Evolutionary conservation across 2,888 invertebrate genomes (phyloP).

Genomic region (Sacculina carcini): DNA sequence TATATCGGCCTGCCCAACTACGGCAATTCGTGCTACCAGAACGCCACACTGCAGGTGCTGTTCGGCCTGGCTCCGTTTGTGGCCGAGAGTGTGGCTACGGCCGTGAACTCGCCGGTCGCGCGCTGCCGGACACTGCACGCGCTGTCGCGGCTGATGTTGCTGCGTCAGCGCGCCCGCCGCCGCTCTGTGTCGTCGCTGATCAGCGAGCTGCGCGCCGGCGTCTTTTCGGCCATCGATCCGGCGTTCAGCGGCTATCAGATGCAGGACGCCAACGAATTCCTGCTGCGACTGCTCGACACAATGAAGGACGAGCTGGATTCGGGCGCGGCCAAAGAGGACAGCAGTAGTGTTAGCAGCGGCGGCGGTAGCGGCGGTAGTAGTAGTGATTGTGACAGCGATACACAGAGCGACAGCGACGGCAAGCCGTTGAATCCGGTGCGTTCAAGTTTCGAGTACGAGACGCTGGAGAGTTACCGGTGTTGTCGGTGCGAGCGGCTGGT

Average conservation of each 20-base stretch:
- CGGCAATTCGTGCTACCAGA: slow-evolving; percentile 14
- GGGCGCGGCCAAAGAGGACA: too few species aligned
- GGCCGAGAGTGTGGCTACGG: neutral
- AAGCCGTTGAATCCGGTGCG: slow-evolving; percentile 9
- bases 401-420: neutral
- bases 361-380: too few species aligned
- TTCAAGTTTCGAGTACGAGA: slow-evolving; percentile 13
- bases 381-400: too few species aligned
- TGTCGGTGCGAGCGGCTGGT: slow-evolving; percentile 11
- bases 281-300: slow-evolving; percentile 12
- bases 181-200: slow-evolving; percentile 4
- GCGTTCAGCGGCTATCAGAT: slow-evolving; percentile 13
- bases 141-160: neutral
- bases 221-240: slow-evolving; percentile 7
- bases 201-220: neutral
- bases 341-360: too few species aligned
- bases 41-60: slow-evolving; percentile 12
- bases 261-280: slow-evolving; percentile 14
- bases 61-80: slow-evolving; percentile 11
- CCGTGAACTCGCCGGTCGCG: neutral
- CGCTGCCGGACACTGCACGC: neutral
- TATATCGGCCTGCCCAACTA: slow-evolving; percentile 11
- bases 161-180: neutral
- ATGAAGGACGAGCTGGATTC: slow-evolving; percentile 13
- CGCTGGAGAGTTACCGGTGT: slow-evolving; percentile 12